Base-by-base conservation (phyloP, 1,140 invertebrate species). In the Cyphomyrmex costatus region DNA sequence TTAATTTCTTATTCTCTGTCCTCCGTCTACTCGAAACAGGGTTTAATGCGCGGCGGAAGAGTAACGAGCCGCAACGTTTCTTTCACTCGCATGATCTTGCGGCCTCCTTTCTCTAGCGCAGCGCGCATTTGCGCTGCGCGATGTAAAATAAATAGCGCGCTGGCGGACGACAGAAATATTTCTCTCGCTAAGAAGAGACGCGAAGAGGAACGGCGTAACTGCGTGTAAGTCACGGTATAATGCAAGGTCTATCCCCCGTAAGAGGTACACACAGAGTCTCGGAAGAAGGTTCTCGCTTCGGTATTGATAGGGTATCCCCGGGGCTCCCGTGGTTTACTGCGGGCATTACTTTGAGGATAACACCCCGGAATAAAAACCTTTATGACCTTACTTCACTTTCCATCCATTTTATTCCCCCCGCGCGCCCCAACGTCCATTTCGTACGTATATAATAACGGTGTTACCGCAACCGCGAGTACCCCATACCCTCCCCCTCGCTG, bases 301-400 rank as follows among this genome's bases (percentile, higher is more conserved):
- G 71, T 89, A 91, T 92, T 88, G 90, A 92, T 87, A 87, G 83
- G 82, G 86, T 79, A 91, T 92, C 86, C 86, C 89, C 68, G 85
- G 87, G 86, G 88, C 89, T 87, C 66, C 71, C 89, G 79, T 92
- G 89, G 91, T 93, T 93, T 93, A 93, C 88, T 91, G 88, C 88
- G 70, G 80, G 87, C 92, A 92, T 93, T 93, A 93, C 90, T 91
- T 90, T 86, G 33, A 90, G 91, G 91, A 92, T 93, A 92, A 92
- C 92, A 91, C 85, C 87, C 80, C 78, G 80, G 91, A 93, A 94
- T 93, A 94, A 94, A 93, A 93, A 92, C 88, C 89, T 94, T 94
- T 94, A 94, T 92, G 89, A 90, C 91, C 92, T 92, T 89, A 92
- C 92, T 88, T 91, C 76, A 88, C 87, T 90, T 89, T 91, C 89